Evolutionary conservation across 1,140 invertebrate species (phyloP).

Genomic region (Sitodiplosis mosellana): DNA sequence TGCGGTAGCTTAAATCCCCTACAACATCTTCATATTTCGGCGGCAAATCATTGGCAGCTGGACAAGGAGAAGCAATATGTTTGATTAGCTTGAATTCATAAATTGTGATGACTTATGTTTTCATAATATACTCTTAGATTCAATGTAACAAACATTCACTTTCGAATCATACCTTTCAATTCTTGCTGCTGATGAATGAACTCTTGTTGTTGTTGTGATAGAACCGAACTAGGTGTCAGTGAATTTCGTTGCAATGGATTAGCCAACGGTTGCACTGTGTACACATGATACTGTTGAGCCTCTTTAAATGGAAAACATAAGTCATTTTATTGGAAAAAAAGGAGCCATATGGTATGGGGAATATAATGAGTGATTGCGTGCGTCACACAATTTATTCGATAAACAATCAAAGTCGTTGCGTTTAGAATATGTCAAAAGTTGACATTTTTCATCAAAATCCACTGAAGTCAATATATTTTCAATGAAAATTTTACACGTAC

Average conservation of each 20-base stretch:
- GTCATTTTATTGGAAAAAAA: background rate
- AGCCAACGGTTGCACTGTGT: background rate
- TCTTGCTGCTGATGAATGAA: background rate
- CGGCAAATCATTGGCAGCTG: background rate
- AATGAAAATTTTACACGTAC: background rate
- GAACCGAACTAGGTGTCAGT: too few relatives aligned
- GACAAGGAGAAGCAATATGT: background rate
- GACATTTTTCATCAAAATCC: background rate
- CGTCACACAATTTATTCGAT: background rate
- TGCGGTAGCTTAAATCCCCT: background rate
- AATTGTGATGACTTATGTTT: background rate
- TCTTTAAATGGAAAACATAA: background rate
- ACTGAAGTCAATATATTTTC: background rate
- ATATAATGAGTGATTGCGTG: background rate
- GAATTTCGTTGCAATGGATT: too few relatives aligned
- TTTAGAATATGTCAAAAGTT: background rate
- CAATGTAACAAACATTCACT: background rate
- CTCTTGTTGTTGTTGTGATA: background rate
- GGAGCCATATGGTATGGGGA: background rate
- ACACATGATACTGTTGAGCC: background rate
- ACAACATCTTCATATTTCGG: background rate
- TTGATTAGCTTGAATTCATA: background rate
- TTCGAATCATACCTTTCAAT: background rate
- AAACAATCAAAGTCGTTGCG: background rate
- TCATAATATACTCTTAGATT: background rate